Base-by-base conservation (phyloP, 2,113 vertebrate species). In the Nothoprocta pentlandii region DNA sequence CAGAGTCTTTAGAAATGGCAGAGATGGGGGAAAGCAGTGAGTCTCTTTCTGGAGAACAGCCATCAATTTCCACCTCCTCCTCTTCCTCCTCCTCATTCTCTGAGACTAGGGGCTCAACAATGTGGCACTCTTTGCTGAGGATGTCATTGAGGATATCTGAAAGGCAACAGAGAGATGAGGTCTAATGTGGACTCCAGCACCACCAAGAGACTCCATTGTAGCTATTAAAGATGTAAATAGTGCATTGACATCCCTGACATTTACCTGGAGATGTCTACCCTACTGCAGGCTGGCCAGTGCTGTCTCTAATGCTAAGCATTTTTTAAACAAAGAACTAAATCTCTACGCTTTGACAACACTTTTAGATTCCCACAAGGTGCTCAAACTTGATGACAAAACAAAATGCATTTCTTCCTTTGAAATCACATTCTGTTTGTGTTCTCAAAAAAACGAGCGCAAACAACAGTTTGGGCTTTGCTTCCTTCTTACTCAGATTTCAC, bases 101-200 rank as follows among this genome's bases (percentile, higher is more conserved):
- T 0, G 97, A 97, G 3, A 97, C 97, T n/a, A 95, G 93, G 47
- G 92, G 92, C 68, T 76, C 63, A 7, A 96, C 94, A 39, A 96
- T 16, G 4, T 98, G 98, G 39, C 96, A 93, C 68, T 99, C 98
- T n/a, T 98, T 98, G 76, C 98, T 98, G 93, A 99, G 95, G 80
- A 99, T 97, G 32, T 98, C 98, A 73, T 98, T 98, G 58, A 99
- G 97, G 92, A 99, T 95, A 94, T 99, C 99, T 99, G 96, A 75
- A 92, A 92, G 58, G 61, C 89, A 85, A 6, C 87, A 5, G 26
- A 46, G 68, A 76, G 46, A 44, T 44, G 1, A 15, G 1, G 25
- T 58, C 42, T 63, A 59, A 34, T 34, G 47, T 0, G 0, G 64
- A 56, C 30, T 9, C 21, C 7, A 42, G 19, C 22, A 75, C 10